Conservation (phyloP, 2,888 invertebrate species). For the Lasioglossum oenotherae region DNA sequence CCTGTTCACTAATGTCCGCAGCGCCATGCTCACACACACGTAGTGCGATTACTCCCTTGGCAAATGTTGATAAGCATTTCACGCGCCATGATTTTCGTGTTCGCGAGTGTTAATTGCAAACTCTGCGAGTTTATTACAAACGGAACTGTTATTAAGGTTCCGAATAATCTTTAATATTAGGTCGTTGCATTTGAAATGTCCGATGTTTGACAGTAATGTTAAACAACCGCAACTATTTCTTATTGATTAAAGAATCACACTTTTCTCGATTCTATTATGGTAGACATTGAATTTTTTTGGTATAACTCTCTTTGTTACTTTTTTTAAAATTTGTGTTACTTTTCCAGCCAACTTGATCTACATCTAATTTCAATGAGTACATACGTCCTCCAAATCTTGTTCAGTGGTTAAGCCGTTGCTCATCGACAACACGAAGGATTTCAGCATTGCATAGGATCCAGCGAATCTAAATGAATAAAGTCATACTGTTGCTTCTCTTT, state of each 20-base stretch:
- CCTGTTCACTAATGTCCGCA: not conserved
- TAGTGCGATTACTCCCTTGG: not conserved
- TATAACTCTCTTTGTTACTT: too few relatives aligned
- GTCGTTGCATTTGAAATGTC: too few relatives aligned
- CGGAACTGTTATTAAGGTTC: not conserved
- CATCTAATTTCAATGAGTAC: constrained; percentile 22
- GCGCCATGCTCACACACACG: not conserved
- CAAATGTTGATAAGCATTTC: not conserved
- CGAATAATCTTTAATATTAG: not conserved
- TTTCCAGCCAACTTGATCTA: not conserved
- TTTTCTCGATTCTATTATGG: too few relatives aligned
- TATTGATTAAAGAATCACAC: too few relatives aligned
- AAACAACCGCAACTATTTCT: too few relatives aligned
- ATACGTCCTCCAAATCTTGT: constrained; percentile 78
- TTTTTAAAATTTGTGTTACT: not conserved
- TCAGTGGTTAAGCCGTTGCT: constrained; percentile 74
- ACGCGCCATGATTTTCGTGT: not conserved
- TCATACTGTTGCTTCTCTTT: not conserved
- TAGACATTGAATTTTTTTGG: too few relatives aligned
- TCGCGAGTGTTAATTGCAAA: not conserved
- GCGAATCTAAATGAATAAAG: constrained; percentile 67
- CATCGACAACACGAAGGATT: constrained; percentile 75
- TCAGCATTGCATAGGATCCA: constrained; percentile 72
- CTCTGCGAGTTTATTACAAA: not conserved
- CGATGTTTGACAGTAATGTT: too few relatives aligned